Conservation (phyloP, 2,888 invertebrate genomes). For the Microctonus aethiopoides region DNA sequence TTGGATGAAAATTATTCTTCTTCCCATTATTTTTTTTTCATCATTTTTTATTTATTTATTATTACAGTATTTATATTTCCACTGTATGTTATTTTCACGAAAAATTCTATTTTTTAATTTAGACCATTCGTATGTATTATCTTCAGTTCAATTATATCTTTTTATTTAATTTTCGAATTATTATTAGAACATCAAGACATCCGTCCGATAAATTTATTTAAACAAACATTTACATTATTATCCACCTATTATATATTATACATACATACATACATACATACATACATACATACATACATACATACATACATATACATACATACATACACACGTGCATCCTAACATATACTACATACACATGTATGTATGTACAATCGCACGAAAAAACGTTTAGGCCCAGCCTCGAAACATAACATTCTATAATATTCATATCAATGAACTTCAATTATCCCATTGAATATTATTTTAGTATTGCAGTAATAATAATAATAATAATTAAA, state of each 20-base stretch:
- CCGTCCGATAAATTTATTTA: background rate
- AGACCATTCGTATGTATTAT: too few species aligned
- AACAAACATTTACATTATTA: constrained; percentile 26
- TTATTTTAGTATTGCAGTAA: background rate
- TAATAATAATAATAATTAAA: background rate
- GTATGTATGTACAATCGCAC: constrained; percentile 31
- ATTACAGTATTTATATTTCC: background rate
- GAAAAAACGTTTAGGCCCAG: constrained; percentile 51
- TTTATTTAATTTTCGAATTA: background rate
- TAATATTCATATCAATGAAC: constrained; percentile 41
- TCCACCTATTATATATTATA: constrained; percentile 23
- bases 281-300: background rate
- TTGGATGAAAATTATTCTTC: constrained; percentile 3
- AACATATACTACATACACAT: background rate
- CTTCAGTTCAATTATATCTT: too few species aligned
- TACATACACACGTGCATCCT: background rate
- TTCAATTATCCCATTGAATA: constrained; percentile 33
- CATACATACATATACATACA: background rate
- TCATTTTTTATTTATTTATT: too few species aligned
- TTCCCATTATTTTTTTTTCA: constrained; percentile 16
- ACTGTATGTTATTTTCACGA: constrained; percentile 10
- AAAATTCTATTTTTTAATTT: background rate
- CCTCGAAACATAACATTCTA: constrained; percentile 51
- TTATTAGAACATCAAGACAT: background rate
- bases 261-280: background rate